Evolutionary conservation across 2,797 vertebrate species (phyloP), one percentile per base, ranked within the genome.

Genomic region (Lutjanus campechanus): DNA sequence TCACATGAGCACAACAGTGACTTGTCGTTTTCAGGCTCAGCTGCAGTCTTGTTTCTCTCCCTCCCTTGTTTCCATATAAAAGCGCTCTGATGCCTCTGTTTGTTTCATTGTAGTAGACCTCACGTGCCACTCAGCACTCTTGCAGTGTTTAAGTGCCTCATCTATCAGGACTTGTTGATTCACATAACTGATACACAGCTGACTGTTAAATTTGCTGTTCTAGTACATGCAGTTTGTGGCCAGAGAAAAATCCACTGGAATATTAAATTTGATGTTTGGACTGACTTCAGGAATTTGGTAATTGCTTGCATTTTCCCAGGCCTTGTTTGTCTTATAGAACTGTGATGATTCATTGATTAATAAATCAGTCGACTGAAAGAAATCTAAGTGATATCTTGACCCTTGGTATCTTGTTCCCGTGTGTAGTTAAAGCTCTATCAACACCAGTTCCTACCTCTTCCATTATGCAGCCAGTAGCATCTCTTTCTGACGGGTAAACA

Each of bases 1-100:
- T 20, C n/a, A 5, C n/a, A 2, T 4, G 2, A 54, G n/a, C n/a
- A 22, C 55, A 36, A 36, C 8, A 58, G 55, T 29, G 15, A 36
- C 25, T 58, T 12, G 20, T 16, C 22, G 8, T 58, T 29, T 36
- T 29, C 25, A 16, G 53, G 11, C 29, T 54, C 44, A 8, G 56
- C 66, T 65, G 29, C 44, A 11, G 8, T 69, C 19, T 36, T 67
- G 20, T 50, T 62, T 77, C 41, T n/a, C 10, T 50, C 50, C n/a
- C 19, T 41, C 16, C n/a, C 25, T 49, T 15, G 7, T 72, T 13
- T 49, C 53, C 22, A 19, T 22, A 29, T 63, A 9, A 50, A 65
- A 55, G 29, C 63, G 43, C 25, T 67, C 4, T 43, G 50, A 25
- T 43, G 22, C 36, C 47, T 65, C 17, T 50, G 11, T 46, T 17